Evolutionary conservation across 2,888 invertebrate genomes (phyloP).

Genomic region (Crocallis elinguaria): DNA sequence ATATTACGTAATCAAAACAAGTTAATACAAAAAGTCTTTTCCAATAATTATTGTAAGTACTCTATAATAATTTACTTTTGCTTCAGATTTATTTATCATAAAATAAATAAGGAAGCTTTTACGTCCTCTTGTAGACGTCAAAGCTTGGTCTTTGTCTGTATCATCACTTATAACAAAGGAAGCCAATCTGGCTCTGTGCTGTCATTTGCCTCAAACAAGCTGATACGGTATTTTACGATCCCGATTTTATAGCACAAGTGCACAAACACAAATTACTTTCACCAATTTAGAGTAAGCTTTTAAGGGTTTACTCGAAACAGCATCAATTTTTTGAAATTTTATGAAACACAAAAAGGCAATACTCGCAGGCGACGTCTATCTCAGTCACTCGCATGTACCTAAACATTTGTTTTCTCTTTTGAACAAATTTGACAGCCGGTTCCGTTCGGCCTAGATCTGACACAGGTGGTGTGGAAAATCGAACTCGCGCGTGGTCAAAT

Average conservation of each 20-base stretch:
- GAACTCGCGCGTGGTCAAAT: too few species aligned
- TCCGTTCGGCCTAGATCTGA: too few species aligned
- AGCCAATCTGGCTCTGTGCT: conserved; percentile 2
- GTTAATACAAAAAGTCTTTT: too few species aligned
- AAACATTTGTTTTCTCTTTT: too few species aligned
- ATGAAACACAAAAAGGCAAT: too few species aligned
- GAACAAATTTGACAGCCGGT: too few species aligned
- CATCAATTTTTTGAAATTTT: background rate
- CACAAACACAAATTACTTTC: background rate
- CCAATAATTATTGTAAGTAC: too few species aligned
- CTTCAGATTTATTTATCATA: background rate
- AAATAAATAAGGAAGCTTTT: background rate
- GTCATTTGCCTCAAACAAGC: conserved; percentile 4
- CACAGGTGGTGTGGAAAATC: too few species aligned
- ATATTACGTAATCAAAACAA: too few species aligned
- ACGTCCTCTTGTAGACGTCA: background rate
- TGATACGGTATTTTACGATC: conserved; percentile 17
- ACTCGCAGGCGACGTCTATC: too few species aligned
- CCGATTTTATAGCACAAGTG: conserved; percentile 7
- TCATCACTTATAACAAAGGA: background rate
- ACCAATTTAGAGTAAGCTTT: background rate
- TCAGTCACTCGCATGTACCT: too few species aligned
- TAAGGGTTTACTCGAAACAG: background rate
- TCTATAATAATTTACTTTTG: background rate
- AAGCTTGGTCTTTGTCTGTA: background rate